Conservation (phyloP, 2,888 invertebrate genomes). For the Neoitamus cyanurus region DNA sequence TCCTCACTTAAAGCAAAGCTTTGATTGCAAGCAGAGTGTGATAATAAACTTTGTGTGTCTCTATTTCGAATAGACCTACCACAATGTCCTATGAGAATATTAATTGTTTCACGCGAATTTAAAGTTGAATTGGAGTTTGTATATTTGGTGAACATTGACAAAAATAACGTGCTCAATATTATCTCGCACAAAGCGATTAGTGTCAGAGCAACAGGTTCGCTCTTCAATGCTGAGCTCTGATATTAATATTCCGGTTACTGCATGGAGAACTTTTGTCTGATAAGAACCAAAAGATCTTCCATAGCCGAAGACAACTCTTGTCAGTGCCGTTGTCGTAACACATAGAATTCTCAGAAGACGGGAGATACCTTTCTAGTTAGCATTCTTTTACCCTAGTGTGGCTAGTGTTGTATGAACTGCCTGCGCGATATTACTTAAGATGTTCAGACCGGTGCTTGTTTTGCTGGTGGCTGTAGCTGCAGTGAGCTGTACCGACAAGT, state of each 20-base stretch:
- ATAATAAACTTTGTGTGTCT: too few species aligned
- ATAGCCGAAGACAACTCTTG: background rate
- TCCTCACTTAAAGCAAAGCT: too few species aligned
- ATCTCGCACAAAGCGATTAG: too few species aligned
- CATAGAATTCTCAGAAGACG: background rate
- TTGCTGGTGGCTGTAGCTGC: background rate
- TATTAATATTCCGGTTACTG: background rate
- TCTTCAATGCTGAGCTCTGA: background rate
- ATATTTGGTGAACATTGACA: too few species aligned
- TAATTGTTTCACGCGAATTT: too few species aligned
- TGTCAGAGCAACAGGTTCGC: background rate
- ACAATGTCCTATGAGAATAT: too few species aligned
- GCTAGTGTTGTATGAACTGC: background rate
- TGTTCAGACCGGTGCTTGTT: background rate
- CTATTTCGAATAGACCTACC: too few species aligned
- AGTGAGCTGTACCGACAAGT: background rate
- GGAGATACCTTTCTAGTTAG: background rate
- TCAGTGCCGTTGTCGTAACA: too few species aligned
- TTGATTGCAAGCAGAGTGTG: too few species aligned
- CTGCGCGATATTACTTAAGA: background rate
- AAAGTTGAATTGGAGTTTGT: too few species aligned
- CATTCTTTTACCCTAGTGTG: background rate
- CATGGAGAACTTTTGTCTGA: background rate
- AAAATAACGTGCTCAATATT: too few species aligned
- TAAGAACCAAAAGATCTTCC: background rate